Conservation (phyloP, 1,140 invertebrate species). For the Dendrolimus punctatus region DNA sequence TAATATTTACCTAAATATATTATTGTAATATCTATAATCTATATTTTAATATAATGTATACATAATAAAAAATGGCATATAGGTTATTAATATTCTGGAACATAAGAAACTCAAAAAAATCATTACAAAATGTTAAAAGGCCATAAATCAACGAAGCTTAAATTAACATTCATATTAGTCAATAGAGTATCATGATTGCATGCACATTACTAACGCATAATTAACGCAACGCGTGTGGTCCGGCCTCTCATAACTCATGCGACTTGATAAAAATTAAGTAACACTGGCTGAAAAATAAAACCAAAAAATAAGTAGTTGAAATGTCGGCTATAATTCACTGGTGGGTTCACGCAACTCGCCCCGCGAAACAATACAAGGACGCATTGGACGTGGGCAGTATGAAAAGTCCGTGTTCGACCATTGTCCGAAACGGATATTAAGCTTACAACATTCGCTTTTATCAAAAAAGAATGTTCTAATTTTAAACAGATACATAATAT, state of each 20-base stretch:
- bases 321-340: constrained; percentile 62
- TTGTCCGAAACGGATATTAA: background rate
- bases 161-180: background rate
- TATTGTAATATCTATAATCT: no score
- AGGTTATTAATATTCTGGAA: no score
- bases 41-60: no score
- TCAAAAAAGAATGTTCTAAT: no score
- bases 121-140: no score
- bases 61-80: no score
- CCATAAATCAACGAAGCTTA: background rate
- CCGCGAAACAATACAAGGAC: constrained; percentile 69
- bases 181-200: background rate
- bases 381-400: constrained; percentile 30
- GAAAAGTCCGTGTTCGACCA: constrained; percentile 26
- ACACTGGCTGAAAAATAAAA: constrained; percentile 56
- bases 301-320: constrained; percentile 58
- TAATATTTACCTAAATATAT: no score
- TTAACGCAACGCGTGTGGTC: constrained; percentile 64
- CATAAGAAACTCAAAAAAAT: no score
- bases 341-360: constrained; percentile 58
- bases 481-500: no score
- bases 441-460: no score
- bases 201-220: constrained; percentile 39
- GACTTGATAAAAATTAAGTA: constrained; percentile 69
- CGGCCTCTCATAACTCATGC: constrained; percentile 61